Evolutionary conservation across 2,113 vertebrate genomes (phyloP), one percentile per base, ranked within the genome.

Genomic region (Aythya baeri): DNA sequence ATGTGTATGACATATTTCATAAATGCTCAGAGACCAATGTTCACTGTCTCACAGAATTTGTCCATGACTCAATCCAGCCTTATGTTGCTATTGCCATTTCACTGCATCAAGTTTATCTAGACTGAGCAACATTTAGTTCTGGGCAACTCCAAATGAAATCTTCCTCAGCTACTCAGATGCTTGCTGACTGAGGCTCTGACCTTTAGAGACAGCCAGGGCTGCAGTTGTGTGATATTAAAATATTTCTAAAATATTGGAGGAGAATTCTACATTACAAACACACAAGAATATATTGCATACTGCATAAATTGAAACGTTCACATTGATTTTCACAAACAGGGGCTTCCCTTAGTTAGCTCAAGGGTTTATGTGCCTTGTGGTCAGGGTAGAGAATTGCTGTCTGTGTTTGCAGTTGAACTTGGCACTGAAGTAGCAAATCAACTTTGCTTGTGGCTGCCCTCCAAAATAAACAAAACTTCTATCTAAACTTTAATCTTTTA

Each of bases 401-500:
- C 94, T 96, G 58, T 94, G 86, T 89, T 91, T 94, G 43, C 72
- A 80, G 67, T 83, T 89, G 67, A 80, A 25, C 72, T 96, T 94
- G 93, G 89, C 91, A 83, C 78, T 38, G 68, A 91, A 83, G 80
- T n/a, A 87, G 85, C 82, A 94, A 95, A 94, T 96, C 95, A 95
- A 89, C 75, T 91, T 92, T 61, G 67, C 41, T n/a, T 77, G 7
- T 91, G 93, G 94, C 87, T 88, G 63, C 58, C 77, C 89, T 96
- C 94, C 96, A 95, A 96, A 89, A 34, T 43, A 95, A 95, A 91
- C 82, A 83, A 72, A 93, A 77, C 75, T 96, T 94, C 89, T 91
- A 96, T 97, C 91, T 95, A 55, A 46, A 91, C 72, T 93, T 93
- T 79, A 88, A 96, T 77, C 43, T 88, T 91, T 81, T 88, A 96